Evolutionary conservation across 2,113 vertebrate genomes (phyloP), one percentile per base, ranked within the genome.

Genomic region (Hypanus sabinus): DNA sequence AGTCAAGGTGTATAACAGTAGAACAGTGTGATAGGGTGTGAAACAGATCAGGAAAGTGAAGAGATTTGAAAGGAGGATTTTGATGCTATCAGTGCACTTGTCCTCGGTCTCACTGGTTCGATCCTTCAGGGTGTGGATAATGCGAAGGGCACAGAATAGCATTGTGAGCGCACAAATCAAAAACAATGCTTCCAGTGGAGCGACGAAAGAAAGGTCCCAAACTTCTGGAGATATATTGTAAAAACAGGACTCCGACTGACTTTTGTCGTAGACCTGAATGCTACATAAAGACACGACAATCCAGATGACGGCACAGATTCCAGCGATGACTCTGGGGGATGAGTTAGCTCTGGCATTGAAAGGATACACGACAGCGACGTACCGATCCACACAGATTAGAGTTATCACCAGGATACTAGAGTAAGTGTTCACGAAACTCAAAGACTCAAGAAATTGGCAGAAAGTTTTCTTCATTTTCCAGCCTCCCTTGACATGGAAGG

Each of bases 401-500:
- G 91, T 93, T 14, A 75, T 93, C 70, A 93, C 24, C 65, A 93
- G 70, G 38, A 93, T 73, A 9, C 68, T 93, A 33, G 10, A 38
- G 36, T 93, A 93, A 2, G 91, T 75, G 68, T 93, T 93, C 36
- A 93, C 70, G 24, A 73, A 93, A 10, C 38, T 75, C 68, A 93
- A 9, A 20, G 91, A 93, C 36, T 93, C 91, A 6, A 93, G 33
- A 27, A 93, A 27, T 11, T 27, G 68, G 24, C 91, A 93, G 91
- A 93, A 93, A 2, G 2, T 0, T 7, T 2, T 30, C 10, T 1
- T 5, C 91, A 93, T 38, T 0, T 1, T 60, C 97, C 97, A 97
- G 0, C 27, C 0, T 0, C 68, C 7, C 22, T 55, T 10, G 9
- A 20, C 20, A 38, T 30, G 14, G 33, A 10, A 93, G 38, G 33